Evolutionary conservation across 2,888 invertebrate genomes (phyloP).

Genomic region (Agonopterix subpropinquella): DNA sequence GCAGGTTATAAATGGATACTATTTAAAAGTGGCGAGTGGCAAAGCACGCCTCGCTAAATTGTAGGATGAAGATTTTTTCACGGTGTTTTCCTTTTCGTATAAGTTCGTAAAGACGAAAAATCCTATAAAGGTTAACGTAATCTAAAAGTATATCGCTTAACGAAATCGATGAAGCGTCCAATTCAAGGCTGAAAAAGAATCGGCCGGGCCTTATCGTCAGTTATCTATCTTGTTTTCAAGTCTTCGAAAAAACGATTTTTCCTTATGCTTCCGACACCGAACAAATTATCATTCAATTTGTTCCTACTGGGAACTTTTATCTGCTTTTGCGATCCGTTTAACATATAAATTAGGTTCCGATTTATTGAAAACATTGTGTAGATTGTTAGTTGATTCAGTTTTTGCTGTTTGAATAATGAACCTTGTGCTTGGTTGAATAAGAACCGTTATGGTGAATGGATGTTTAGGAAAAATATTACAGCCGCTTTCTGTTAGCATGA

Average conservation of each 20-base stretch:
- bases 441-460: too few relatives aligned
- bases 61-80: too few relatives aligned
- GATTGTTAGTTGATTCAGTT: neutral
- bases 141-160: conserved; percentile 2
- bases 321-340: conserved; percentile 34
- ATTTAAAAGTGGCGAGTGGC: too few relatives aligned
- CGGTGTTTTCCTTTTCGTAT: too few relatives aligned
- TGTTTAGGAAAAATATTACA: too few relatives aligned
- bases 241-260: conserved; percentile 41
- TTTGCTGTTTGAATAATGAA: too few relatives aligned
- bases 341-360: conserved; percentile 12
- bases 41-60: too few relatives aligned
- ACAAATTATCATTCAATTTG: conserved; percentile 63
- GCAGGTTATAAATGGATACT: too few relatives aligned
- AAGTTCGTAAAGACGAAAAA: neutral
- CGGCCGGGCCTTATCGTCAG: conserved; percentile 27
- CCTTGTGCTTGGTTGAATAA: too few relatives aligned
- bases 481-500: too few relatives aligned
- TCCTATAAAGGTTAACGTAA: neutral
- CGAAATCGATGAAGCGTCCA: conserved; percentile 30
- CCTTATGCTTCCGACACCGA: conserved; percentile 41
- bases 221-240: conserved; percentile 40
- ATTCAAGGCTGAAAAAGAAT: conserved; percentile 34
- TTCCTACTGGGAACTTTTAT: conserved; percentile 43
- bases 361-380: conserved; percentile 3